Conservation (phyloP, 2,888 invertebrate species). For the Drosophila mimetica region DNA sequence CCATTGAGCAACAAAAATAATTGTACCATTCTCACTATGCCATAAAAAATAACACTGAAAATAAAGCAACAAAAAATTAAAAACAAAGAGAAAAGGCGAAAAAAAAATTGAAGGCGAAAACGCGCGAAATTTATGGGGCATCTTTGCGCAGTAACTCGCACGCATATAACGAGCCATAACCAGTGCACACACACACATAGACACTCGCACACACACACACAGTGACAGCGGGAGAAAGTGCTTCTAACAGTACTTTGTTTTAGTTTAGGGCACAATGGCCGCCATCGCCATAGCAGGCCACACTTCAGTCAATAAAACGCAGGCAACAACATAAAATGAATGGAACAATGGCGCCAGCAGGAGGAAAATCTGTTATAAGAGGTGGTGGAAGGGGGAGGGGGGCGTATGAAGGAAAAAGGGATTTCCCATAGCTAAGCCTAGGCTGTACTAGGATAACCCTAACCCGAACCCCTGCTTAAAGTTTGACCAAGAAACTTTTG, state of each 20-base stretch:
- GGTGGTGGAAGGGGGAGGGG: neutral
- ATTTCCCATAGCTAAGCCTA: conserved; percentile 25
- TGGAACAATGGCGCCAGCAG: conserved; percentile 67
- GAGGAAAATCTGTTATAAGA: conserved; percentile 9
- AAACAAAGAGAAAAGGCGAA: conserved; percentile 33
- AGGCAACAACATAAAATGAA: conserved; percentile 74
- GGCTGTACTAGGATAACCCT: conserved; percentile 34
- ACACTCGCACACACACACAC: conserved; percentile 20
- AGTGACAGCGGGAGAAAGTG: conserved; percentile 47
- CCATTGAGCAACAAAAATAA: conserved; percentile 45
- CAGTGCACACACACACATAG: conserved; percentile 52
- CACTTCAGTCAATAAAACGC: conserved; percentile 75
- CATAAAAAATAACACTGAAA: conserved; percentile 25
- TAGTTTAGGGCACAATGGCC: conserved; percentile 75
- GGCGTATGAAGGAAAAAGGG: neutral
- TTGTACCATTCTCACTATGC: conserved; percentile 31
- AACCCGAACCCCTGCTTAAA: conserved; percentile 50
- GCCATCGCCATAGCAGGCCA: conserved; percentile 53
- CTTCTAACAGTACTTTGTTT: conserved; percentile 76
- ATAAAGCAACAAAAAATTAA: conserved; percentile 45
- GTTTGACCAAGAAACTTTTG: conserved; percentile 63
- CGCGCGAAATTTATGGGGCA: conserved; percentile 76
- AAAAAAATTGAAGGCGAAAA: conserved; percentile 68
- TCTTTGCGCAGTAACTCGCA: conserved; percentile 78
- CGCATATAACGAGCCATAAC: conserved; percentile 75